Base-by-base conservation (phyloP, 2,113 vertebrate species). In the Marcusenius ussheri region DNA sequence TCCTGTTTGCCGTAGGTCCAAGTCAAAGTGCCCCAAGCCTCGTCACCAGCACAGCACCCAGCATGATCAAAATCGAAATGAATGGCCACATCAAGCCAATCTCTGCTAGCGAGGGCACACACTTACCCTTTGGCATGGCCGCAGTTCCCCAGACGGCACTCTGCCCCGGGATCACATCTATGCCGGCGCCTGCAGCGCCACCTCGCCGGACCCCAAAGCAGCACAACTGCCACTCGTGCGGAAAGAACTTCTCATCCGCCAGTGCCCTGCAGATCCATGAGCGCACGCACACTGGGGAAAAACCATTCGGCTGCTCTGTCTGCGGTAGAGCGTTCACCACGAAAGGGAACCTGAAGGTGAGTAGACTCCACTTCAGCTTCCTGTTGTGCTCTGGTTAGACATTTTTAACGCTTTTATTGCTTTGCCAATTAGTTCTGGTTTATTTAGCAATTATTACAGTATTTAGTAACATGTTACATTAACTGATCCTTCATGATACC, bases 241-340 rank as follows among this genome's bases (percentile, higher is more conserved):
- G 97, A 91, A 99, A 99, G 96, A 99, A 98, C 96, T 99, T 99
- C 96, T 99, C 98, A 24, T 99, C 98, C 9, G 98, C 98, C 94
- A 99, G 98, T 88, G 98, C 98, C 89, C 96, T 99, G 91, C 98
- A 99, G 97, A 99, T 99, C 95, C 98, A 99, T 4, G 98, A 99
- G 94, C 98, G 98, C 92, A 99, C 98, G 21, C 98, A 99, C 96
- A 99, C 98, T 0, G 98, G 98, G 90, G 98, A 99, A 96, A 99
- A 99, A 94, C 98, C 98, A 0, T 99, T 99, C 66, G 97, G 98
- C 93, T 99, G 98, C 95, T 97, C 97, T 92, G 96, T 99, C 95
- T 99, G 98, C 77, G 98, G 98, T 92, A 95, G 98, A 95, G 98
- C 98, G 88, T 99, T 99, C 96, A 99, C 98, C 95, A 99, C 98